These are phyloP conservation scores for Leptodirus hochenwartii DNA, from an alignment of 2,888 invertebrate genomes.

Conservation along the genomic window DNA sequence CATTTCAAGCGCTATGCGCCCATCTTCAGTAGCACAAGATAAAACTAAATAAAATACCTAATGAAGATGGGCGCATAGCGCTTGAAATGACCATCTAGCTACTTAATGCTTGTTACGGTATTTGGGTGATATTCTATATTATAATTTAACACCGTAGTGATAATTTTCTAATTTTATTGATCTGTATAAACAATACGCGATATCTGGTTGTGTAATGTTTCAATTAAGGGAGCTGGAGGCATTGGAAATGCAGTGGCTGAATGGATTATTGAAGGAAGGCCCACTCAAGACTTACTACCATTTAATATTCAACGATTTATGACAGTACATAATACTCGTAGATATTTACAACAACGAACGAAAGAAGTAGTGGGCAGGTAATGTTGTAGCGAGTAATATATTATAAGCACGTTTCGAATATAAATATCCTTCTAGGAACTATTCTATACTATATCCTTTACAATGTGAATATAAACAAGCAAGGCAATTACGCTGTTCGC, in stretches of 20 bases:
- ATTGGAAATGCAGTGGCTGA: conserved; percentile 49
- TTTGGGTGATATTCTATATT: too few species aligned
- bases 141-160: too few species aligned
- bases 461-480: conserved; percentile 42
- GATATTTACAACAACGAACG: conserved; percentile 39
- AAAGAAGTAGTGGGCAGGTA: conserved; percentile 45
- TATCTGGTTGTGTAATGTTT: too few species aligned
- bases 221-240: conserved; percentile 43
- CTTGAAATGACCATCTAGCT: too few species aligned
- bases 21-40: too few species aligned
- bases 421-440: conserved; percentile 26
- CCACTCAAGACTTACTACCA: conserved; percentile 38
- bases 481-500: conserved; percentile 43
- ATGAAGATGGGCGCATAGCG: too few species aligned
- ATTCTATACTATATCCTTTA: conserved; percentile 35
- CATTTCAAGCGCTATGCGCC: too few species aligned
- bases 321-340: conserved; percentile 45
- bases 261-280: conserved; percentile 46
- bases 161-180: background rate
- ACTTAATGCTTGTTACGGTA: too few species aligned
- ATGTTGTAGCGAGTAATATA: background rate
- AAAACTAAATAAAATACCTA: too few species aligned
- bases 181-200: too few species aligned
- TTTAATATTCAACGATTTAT: conserved; percentile 46
- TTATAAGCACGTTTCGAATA: conserved; percentile 1